Conservation (phyloP, 2,797 vertebrate genomes). For the Acridotheres tristis region DNA sequence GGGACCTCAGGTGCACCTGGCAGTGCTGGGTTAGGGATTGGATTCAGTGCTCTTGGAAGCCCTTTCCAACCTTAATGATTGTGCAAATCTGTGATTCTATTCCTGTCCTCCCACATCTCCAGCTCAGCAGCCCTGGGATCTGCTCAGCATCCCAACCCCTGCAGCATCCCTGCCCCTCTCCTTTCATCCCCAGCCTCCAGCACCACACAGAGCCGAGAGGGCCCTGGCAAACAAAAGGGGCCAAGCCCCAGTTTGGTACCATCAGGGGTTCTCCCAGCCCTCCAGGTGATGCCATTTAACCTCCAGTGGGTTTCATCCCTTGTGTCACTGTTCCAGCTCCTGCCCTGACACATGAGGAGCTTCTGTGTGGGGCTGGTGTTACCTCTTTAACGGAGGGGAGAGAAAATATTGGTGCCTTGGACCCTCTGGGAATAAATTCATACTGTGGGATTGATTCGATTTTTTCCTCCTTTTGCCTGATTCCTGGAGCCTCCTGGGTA, state of each 20-base stretch:
- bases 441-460: constrained; percentile 39
- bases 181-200: background rate
- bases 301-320: background rate
- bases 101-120: background rate
- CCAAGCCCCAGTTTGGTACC: fast-evolving
- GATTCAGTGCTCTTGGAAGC: background rate
- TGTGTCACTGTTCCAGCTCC: fast-evolving
- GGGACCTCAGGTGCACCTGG: background rate
- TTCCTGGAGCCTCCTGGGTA: constrained; percentile 63
- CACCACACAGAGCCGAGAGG: background rate
- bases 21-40: background rate
- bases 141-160: background rate
- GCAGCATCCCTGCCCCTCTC: background rate
- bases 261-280: background rate
- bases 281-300: background rate
- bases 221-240: background rate
- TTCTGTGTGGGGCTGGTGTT: background rate
- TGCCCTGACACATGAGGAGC: fast-evolving
- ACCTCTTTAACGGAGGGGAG: constrained; percentile 25
- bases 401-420: constrained; percentile 34
- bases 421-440: constrained; percentile 59
- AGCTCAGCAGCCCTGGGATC: background rate
- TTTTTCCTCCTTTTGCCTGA: constrained; percentile 48
- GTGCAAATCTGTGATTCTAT: background rate
- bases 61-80: background rate